A percentile compares a stretch with the other conserved stretches of the same genome.
phyloP scores from a whole-genome alignment of 2,113 vertebrate genomes.

The Microtus montanus region DNA sequence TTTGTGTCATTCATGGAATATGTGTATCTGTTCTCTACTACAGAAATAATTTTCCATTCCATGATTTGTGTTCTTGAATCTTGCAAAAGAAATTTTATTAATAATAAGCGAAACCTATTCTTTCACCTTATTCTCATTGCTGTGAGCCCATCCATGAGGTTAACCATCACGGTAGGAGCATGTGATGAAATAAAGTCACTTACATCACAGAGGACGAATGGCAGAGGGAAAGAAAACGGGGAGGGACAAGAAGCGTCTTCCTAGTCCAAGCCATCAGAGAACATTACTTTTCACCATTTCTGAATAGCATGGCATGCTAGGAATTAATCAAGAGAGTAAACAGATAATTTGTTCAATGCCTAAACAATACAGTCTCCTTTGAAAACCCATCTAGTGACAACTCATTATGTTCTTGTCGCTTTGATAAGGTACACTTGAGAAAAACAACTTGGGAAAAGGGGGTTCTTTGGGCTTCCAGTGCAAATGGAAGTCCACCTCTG shows the following conservation, averaged over 20 bases:
- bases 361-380: neutral
- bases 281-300: neutral
- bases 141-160: neutral
- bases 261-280: no score
- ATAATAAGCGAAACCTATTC: neutral
- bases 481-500: neutral
- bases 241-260: neutral
- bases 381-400: neutral
- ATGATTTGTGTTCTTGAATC: neutral
- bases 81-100: neutral
- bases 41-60: neutral
- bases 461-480: neutral
- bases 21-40: neutral
- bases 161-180: neutral
- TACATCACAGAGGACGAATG: neutral
- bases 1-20: neutral
- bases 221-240: neutral
- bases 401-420: neutral
- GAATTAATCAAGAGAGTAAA: neutral
- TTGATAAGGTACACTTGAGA: neutral
- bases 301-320: neutral
- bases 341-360: neutral
- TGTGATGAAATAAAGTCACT: neutral
- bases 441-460: neutral
- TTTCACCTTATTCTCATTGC: neutral